Evolutionary conservation across 2,113 vertebrate genomes (phyloP), one percentile per base, ranked within the genome.

Genomic region (Monarcha castaneiventris): DNA sequence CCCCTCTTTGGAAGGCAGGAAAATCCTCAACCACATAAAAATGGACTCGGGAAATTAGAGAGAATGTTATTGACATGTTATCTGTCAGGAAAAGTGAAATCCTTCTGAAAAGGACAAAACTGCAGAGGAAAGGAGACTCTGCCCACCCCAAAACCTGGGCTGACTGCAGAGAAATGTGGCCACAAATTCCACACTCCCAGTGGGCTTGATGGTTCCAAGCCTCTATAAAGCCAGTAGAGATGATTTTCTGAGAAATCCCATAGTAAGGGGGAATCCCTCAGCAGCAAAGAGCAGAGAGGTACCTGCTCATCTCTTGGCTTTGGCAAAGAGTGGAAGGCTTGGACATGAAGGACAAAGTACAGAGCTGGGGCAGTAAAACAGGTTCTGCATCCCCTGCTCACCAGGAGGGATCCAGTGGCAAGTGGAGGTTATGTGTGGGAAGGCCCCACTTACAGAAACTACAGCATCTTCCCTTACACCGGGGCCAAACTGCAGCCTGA

Each of bases 381-480:
- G 23, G 14, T 51, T 46, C 48, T 93, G 61, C 18, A 33, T 16
- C 8, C 56, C 10, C 37, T 46, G 41, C 35, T 73, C 59, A 6
- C 15, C 37, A 6, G 4, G 41, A 87, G 30, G 22, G 35, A 17
- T 13, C 6, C 59, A 22, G 22, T 3, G 48, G 23, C 43, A 54
- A 1, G 4, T 4, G 29, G 33, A 43, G 49, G 46, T 41, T 58
- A 25, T 0, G 1, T 1, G 3, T 30, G 30, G 29, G 33, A 69
- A 67, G 56, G 74, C 13, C 18, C 6, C 2, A 1, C 43, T 71
- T n/a, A 33, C 0, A 13, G 35, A 35, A 84, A 20, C 21, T 90
- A 49, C 1, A 2, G 9, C 62, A 27, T 44, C 52, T 81, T 58
- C 33, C 4, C n/a, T 58, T 25, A 7, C 17, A n/a, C 9, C 1